Evolutionary conservation across 1,140 invertebrate genomes (phyloP).

Genomic region (Ctenoplectra terminalis): DNA sequence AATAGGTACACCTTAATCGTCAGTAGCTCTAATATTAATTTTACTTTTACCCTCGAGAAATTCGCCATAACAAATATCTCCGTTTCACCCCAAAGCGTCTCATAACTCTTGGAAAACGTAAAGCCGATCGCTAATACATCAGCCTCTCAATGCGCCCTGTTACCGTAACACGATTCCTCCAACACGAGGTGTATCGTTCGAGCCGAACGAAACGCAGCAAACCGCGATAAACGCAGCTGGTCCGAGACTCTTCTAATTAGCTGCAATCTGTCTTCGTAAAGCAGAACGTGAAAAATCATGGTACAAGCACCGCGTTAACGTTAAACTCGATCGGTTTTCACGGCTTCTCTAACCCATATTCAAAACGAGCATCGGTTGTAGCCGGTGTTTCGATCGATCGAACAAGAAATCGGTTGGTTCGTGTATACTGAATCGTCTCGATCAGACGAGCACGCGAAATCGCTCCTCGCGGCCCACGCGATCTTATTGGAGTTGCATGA

Average conservation of each 20-base stretch:
- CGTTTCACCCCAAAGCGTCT: background rate
- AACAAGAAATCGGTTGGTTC: constrained; percentile 20
- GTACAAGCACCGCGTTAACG: constrained; percentile 36
- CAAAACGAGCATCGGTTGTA: background rate
- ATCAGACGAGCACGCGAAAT: constrained; percentile 12
- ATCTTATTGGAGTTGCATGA: background rate
- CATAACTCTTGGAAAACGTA: constrained; percentile 12
- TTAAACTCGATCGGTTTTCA: constrained; percentile 43
- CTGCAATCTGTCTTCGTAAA: constrained; percentile 29
- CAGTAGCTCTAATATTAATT: no score
- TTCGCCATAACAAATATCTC: no score
- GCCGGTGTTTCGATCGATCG: background rate
- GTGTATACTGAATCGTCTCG: constrained; percentile 9
- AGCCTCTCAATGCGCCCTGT: background rate
- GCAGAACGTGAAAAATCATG: constrained; percentile 28
- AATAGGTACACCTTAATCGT: no score
- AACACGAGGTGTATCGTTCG: constrained; percentile 7
- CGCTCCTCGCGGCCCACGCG: constrained; percentile 20
- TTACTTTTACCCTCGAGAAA: no score
- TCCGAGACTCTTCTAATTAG: constrained; percentile 36
- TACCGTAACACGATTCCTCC: constrained; percentile 31
- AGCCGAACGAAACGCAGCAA: constrained; percentile 5
- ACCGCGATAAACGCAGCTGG: constrained; percentile 4
- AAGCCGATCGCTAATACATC: background rate
- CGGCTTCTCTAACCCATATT: constrained; percentile 36